A percentile compares a stretch with the other conserved stretches of the same genome.
These are phyloP conservation scores for Geophilus truncorum DNA, from an alignment of 2,888 invertebrate species.

Conservation along the genomic window DNA sequence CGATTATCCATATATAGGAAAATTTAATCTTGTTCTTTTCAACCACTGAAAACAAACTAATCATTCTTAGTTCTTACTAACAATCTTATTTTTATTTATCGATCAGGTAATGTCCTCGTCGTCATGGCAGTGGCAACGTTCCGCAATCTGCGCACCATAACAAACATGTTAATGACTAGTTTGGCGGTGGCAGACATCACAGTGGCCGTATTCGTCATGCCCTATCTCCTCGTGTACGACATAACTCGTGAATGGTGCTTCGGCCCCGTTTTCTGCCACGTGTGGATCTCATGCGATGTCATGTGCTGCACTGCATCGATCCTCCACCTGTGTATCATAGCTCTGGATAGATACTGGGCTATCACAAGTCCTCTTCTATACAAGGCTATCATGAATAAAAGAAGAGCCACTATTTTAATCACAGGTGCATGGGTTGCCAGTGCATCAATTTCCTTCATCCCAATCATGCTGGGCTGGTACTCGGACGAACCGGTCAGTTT, in stretches of 20 bases:
- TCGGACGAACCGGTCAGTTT: conserved; percentile 36
- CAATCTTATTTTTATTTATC: neutral
- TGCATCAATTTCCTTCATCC: conserved; percentile 46
- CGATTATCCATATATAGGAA: too few species aligned
- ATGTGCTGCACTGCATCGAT: conserved; percentile 48
- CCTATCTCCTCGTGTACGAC: conserved; percentile 44
- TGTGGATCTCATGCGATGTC: conserved; percentile 47
- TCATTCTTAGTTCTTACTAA: too few species aligned
- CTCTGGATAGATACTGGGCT: conserved; percentile 45
- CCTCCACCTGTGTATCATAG: conserved; percentile 46
- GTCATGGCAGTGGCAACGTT: conserved; percentile 44
- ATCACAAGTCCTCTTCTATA: conserved; percentile 45
- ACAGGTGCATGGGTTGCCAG: conserved; percentile 43
- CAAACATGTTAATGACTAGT: conserved; percentile 42
- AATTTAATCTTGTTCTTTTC: too few species aligned
- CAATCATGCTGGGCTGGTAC: conserved; percentile 47
- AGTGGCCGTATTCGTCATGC: conserved; percentile 47
- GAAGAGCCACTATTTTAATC: conserved; percentile 42
- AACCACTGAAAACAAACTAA: too few species aligned
- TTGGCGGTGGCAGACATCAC: conserved; percentile 46
- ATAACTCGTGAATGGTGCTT: conserved; percentile 43
- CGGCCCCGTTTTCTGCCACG: conserved; percentile 45
- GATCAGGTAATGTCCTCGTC: conserved; percentile 44
- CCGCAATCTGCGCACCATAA: conserved; percentile 44
- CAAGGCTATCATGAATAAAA: conserved; percentile 42